These are phyloP conservation scores for Caenorhabditis briggsae DNA, from an alignment of 1,140 invertebrate genomes.

Conservation along the genomic window DNA sequence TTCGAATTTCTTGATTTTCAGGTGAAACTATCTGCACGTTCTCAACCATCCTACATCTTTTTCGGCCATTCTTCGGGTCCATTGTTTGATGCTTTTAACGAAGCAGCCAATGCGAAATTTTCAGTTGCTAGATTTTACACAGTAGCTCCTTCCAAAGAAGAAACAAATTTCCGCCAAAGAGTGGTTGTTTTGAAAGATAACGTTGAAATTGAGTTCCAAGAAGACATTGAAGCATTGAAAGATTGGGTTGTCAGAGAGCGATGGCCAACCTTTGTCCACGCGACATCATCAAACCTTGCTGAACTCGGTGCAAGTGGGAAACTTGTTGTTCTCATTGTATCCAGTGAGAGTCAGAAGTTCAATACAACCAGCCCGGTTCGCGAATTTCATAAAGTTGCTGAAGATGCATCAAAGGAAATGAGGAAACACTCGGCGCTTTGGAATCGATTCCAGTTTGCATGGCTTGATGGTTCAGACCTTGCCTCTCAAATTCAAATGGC, in stretches of 20 bases:
- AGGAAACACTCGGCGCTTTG: conserved; percentile 66
- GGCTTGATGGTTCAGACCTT: conserved; percentile 86
- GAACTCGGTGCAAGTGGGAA: conserved; percentile 81
- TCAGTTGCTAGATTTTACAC: conserved; percentile 58
- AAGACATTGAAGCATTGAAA: conserved; percentile 35
- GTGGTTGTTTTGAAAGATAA: conserved; percentile 71
- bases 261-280: conserved; percentile 90
- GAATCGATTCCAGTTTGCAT: conserved; percentile 90
- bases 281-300: conserved; percentile 87
- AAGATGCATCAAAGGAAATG: conserved; percentile 66
- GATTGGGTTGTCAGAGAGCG: conserved; percentile 90
- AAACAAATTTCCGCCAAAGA: conserved; percentile 22
- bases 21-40: conserved; percentile 68
- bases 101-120: conserved; percentile 64
- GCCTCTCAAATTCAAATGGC: conserved; percentile 92
- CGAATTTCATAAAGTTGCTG: conserved; percentile 69
- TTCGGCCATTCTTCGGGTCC: conserved; percentile 61
- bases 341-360: conserved; percentile 73
- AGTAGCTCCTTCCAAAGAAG: conserved; percentile 13
- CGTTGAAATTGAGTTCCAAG: conserved; percentile 55
- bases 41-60: conserved; percentile 75
- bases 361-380: conserved; percentile 70
- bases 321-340: conserved; percentile 86
- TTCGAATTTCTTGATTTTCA: conserved; percentile 59
- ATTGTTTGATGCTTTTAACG: conserved; percentile 70